Conservation (phyloP, 1,140 invertebrate species). For the Belonocnema kinseyi region DNA sequence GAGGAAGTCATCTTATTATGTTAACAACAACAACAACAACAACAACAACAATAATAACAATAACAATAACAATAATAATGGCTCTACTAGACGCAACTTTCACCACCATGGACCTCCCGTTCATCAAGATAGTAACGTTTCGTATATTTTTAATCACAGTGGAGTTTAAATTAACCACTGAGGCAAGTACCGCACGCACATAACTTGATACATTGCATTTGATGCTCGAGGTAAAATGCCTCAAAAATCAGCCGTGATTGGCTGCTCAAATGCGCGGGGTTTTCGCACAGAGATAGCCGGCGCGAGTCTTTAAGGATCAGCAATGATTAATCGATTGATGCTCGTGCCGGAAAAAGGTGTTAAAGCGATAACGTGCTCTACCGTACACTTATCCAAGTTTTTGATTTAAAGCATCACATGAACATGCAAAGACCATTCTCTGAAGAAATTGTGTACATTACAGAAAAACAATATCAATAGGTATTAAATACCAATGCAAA, state of each 20-base stretch:
- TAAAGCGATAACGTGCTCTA: background rate
- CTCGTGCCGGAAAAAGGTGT: slow-evolving; percentile 1
- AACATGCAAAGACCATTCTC: too few species aligned
- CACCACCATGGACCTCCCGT: slow-evolving; percentile 76
- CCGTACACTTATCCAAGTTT: background rate
- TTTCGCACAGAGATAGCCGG: background rate
- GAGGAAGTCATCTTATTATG: slow-evolving; percentile 88
- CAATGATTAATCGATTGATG: background rate
- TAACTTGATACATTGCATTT: background rate
- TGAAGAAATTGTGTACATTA: too few species aligned
- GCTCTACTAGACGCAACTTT: slow-evolving; percentile 75
- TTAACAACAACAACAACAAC: slow-evolving; percentile 80
- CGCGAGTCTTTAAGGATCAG: background rate
- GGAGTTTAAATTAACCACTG: slow-evolving; percentile 71
- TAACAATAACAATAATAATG: slow-evolving; percentile 65
- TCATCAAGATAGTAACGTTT: slow-evolving; percentile 83
- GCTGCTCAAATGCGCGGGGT: background rate
- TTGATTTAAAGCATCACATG: too few species aligned
- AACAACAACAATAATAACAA: slow-evolving; percentile 37
- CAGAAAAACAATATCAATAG: too few species aligned
- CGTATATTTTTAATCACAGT: slow-evolving; percentile 83
- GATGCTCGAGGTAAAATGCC: background rate
- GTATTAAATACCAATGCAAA: too few species aligned
- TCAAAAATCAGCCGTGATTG: slow-evolving; percentile 16
- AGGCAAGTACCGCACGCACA: background rate